Percentiles rank a stretch among this genome's conserved stretches.
Conservation (phyloP, 2,888 invertebrate genomes). For the Phengaris alcon region DNA sequence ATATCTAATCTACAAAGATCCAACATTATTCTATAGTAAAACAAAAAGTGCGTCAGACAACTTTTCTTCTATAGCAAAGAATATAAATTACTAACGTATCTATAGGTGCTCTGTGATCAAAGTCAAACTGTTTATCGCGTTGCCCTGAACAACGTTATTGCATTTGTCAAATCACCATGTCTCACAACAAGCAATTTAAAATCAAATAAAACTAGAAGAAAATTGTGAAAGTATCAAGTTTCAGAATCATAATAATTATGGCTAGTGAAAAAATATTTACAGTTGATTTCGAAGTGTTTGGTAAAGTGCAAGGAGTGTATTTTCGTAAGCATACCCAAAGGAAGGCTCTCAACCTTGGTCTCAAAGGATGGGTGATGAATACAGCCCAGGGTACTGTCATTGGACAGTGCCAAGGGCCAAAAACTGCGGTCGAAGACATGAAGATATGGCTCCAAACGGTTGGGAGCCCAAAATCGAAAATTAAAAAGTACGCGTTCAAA, state of each 20-base stretch:
- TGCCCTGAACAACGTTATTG: constrained; percentile 31
- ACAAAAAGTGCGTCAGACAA: too few relatives aligned
- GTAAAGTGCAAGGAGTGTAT: constrained; percentile 80
- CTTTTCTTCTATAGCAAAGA: too few relatives aligned
- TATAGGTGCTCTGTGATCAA: too few relatives aligned
- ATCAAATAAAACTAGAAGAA: constrained; percentile 4
- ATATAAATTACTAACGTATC: too few relatives aligned
- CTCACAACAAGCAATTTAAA: not conserved
- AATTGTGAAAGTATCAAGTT: not conserved
- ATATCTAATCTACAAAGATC: too few relatives aligned
- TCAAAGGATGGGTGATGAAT: constrained; percentile 88
- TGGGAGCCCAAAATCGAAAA: constrained; percentile 84
- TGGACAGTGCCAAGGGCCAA: constrained; percentile 82
- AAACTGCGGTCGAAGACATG: constrained; percentile 80
- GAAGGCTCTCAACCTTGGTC: constrained; percentile 79
- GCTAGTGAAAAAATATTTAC: constrained; percentile 50
- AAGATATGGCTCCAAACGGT: constrained; percentile 75
- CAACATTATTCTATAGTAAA: too few relatives aligned
- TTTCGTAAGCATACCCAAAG: constrained; percentile 82
- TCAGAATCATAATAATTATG: constrained; percentile 42
- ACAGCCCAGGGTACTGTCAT: constrained; percentile 83
- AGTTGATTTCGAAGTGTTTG: constrained; percentile 80
- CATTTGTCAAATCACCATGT: constrained; percentile 24
- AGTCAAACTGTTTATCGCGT: not conserved
- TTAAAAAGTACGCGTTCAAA: constrained; percentile 82